phyloP scores from a whole-genome alignment of 2,888 invertebrate genomes.

The Pyralis farinalis region DNA sequence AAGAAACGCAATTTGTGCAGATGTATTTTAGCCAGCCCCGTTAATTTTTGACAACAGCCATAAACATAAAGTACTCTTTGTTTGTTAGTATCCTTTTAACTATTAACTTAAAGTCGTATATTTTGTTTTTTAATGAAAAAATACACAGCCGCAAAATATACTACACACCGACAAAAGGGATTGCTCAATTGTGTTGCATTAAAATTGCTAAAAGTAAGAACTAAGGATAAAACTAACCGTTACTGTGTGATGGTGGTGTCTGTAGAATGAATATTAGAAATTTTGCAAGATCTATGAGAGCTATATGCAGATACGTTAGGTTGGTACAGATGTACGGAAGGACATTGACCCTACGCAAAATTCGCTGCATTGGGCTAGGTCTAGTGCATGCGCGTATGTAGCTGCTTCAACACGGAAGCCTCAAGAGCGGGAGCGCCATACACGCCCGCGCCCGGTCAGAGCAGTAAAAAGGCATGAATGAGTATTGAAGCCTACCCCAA shows the following conservation, averaged over 20 bases:
- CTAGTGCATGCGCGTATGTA: conserved; percentile 76
- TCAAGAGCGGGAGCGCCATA: conserved; percentile 59
- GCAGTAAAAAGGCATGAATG: conserved; percentile 76
- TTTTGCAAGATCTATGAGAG: conserved; percentile 43
- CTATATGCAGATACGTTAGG: conserved; percentile 27
- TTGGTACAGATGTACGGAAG: conserved; percentile 53
- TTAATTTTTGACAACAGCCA: conserved; percentile 41
- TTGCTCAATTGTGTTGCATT: conserved; percentile 16
- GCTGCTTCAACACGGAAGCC: conserved; percentile 68
- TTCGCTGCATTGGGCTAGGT: conserved; percentile 82
- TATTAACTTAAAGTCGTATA: not conserved
- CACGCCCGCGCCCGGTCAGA: conserved; percentile 51
- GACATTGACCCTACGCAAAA: conserved; percentile 81
- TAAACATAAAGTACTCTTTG: conserved; percentile 43
- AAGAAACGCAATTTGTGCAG: conserved; percentile 65
- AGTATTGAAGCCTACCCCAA: conserved; percentile 78
- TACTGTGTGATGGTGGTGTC: conserved; percentile 2
- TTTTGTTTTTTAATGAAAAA: conserved; percentile 38
- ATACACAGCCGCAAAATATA: too few relatives aligned
- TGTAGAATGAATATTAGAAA: conserved; percentile 32
- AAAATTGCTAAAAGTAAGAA: conserved; percentile 1
- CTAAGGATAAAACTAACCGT: not conserved
- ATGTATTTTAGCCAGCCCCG: conserved; percentile 52
- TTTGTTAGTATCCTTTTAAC: conserved; percentile 20
- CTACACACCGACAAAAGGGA: not conserved